Percentiles rank a stretch among this genome's conserved stretches.
These are phyloP conservation scores for Phalacrocorax pelagicus DNA, from an alignment of 2,113 vertebrate species.

Conservation along the genomic window DNA sequence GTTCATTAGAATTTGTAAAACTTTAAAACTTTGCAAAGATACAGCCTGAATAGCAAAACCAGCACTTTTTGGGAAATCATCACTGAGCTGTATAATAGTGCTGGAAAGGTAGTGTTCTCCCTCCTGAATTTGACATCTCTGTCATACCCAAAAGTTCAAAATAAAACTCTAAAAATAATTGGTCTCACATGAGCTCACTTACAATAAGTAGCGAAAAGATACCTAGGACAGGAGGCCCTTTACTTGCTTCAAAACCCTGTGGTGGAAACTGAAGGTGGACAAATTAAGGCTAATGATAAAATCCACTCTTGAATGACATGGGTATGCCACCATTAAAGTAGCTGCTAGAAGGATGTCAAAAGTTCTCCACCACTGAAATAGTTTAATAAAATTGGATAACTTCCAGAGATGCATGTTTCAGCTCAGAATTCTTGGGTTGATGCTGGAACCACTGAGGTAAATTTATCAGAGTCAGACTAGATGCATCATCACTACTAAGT, in stretches of 20 bases:
- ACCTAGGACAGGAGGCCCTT: not conserved
- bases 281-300: not conserved
- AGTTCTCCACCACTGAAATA: not conserved
- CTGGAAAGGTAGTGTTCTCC: not conserved
- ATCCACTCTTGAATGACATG: not conserved
- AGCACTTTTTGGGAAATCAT: not conserved
- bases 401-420: not conserved
- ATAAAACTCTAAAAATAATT: conserved; percentile 20
- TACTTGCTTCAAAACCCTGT: not conserved
- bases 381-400: not conserved
- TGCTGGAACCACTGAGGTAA: not conserved
- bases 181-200: not conserved
- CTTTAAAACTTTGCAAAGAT: not conserved
- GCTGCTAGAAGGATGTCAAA: not conserved
- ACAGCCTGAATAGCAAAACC: not conserved
- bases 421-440: not conserved
- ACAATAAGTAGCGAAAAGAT: not conserved
- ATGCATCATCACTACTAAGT: not conserved
- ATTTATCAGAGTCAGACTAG: not conserved
- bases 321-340: not conserved
- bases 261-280: not conserved
- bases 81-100: not conserved
- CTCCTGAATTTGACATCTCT: not conserved
- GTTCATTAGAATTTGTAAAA: not conserved
- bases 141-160: not conserved